Percentiles rank a stretch among this genome's conserved stretches.
phyloP scores from a whole-genome alignment of 2,888 invertebrate species.

The Eledone cirrhosa region DNA sequence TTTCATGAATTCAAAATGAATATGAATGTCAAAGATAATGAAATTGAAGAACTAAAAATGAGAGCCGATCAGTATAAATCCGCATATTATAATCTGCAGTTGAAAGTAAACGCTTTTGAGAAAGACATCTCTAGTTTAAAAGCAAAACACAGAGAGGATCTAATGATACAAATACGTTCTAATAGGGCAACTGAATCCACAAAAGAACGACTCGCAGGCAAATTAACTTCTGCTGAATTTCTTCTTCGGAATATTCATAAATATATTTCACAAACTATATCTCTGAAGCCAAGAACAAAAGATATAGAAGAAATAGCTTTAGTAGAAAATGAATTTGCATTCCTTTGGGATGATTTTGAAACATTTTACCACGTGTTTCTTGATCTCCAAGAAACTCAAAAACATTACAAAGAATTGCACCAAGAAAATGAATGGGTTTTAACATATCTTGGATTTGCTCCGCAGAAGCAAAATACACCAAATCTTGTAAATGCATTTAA shows the following conservation, averaged over 20 bases:
- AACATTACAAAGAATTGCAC: conserved; percentile 46
- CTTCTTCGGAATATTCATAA: conserved; percentile 31
- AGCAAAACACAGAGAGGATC: conserved; percentile 43
- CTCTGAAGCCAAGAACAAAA: conserved; percentile 26
- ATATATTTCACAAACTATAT: conserved; percentile 34
- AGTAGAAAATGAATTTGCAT: conserved; percentile 43
- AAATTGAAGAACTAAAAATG: conserved; percentile 41
- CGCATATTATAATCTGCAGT: conserved; percentile 40
- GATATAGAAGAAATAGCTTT: conserved; percentile 42
- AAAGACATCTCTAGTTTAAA: conserved; percentile 42
- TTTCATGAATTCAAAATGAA: conserved; percentile 46
- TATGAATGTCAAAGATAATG: conserved; percentile 39
- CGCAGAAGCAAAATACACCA: conserved; percentile 35
- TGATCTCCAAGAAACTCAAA: conserved; percentile 41
- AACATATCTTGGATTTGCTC: conserved; percentile 46
- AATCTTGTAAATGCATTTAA: conserved; percentile 47
- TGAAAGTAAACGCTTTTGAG: conserved; percentile 41
- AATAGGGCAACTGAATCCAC: conserved; percentile 55
- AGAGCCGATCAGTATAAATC: conserved; percentile 38
- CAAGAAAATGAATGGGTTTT: conserved; percentile 52
- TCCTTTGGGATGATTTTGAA: conserved; percentile 48
- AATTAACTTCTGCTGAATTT: conserved; percentile 29
- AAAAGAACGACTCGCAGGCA: conserved; percentile 41
- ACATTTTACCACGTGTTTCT: conserved; percentile 44
- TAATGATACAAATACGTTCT: conserved; percentile 51